Conservation (phyloP, 2,888 invertebrate species). For the Eupsilia transversa region DNA sequence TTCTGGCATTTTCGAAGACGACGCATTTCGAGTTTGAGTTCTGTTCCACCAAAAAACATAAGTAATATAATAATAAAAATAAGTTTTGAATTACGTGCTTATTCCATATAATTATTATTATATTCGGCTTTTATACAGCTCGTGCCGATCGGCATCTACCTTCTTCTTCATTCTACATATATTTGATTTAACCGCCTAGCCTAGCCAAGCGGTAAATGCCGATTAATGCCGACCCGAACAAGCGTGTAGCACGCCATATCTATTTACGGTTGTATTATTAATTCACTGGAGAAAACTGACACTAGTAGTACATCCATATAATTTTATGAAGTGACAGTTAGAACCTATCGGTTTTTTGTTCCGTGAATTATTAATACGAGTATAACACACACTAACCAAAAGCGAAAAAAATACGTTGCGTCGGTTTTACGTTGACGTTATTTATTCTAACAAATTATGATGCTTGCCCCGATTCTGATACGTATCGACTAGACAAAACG, state of each 20-base stretch:
- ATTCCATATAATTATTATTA: too few relatives aligned
- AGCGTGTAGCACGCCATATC: not conserved
- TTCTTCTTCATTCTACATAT: too few relatives aligned
- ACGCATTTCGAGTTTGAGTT: too few relatives aligned
- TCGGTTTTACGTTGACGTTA: not conserved
- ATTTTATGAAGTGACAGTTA: not conserved
- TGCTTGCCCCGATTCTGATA: not conserved
- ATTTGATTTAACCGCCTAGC: not conserved
- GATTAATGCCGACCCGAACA: not conserved
- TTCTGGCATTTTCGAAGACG: too few relatives aligned
- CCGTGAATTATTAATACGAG: too few relatives aligned
- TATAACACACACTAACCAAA: too few relatives aligned
- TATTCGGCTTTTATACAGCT: not conserved
- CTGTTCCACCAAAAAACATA: too few relatives aligned
- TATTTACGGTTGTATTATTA: not conserved
- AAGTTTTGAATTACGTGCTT: too few relatives aligned
- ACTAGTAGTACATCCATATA: not conserved
- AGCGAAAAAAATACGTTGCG: not conserved
- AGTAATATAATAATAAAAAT: too few relatives aligned
- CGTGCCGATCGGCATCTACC: not conserved
- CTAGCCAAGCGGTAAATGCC: too few relatives aligned
- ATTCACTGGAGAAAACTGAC: not conserved
- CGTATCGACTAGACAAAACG: not conserved
- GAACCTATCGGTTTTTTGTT: too few relatives aligned
- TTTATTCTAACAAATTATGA: not conserved